Evolutionary conservation across 2,797 vertebrate species (phyloP).

Genomic region (Brachyrhaphis roseni): DNA sequence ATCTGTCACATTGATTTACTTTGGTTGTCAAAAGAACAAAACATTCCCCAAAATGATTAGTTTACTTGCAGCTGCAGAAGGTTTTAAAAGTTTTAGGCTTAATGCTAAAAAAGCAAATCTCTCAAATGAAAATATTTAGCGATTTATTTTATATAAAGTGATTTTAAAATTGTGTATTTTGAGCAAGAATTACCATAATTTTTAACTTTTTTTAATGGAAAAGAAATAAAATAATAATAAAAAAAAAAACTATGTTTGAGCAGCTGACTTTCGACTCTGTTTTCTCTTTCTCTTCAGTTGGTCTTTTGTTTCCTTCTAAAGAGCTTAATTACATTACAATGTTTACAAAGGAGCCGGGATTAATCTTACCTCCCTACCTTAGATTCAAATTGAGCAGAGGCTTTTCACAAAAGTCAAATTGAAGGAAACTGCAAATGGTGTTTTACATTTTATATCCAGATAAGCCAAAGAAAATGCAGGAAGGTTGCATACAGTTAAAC

Average conservation of each 20-base stretch:
- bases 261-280: slow-evolving; percentile 20
- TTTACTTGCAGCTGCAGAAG: background rate
- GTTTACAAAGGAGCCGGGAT: slow-evolving; percentile 55
- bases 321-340: slow-evolving; percentile 70
- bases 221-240: background rate
- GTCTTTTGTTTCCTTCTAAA: slow-evolving; percentile 60
- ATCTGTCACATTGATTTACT: background rate
- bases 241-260: background rate
- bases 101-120: background rate
- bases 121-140: background rate
- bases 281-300: slow-evolving; percentile 45
- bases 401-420: slow-evolving; percentile 12
- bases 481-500: slow-evolving; percentile 15
- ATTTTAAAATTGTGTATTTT: background rate
- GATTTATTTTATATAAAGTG: background rate
- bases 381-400: slow-evolving; percentile 19
- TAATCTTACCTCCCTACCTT: slow-evolving; percentile 32
- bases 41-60: background rate
- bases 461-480: background rate
- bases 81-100: background rate
- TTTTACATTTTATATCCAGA: background rate
- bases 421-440: slow-evolving; percentile 8
- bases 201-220: background rate
- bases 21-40: background rate
- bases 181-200: background rate